These are phyloP conservation scores for Limnephilus auricula DNA, from an alignment of 2,888 invertebrate species.

Conservation along the genomic window DNA sequence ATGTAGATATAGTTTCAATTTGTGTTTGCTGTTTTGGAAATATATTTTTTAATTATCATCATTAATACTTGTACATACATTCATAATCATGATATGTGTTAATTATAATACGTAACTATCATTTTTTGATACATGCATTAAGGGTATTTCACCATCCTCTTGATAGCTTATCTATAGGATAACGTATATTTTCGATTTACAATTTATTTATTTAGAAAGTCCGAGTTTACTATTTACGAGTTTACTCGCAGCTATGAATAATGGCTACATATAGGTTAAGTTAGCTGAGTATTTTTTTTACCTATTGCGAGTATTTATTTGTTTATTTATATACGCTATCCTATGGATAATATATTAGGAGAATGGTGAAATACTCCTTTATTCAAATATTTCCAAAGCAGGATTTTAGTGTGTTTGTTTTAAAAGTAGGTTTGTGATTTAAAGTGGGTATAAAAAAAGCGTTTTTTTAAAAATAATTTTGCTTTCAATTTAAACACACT, in stretches of 20 bases:
- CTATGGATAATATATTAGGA: no score
- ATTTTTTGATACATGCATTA: not conserved
- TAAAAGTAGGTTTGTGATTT: not conserved
- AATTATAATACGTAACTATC: not conserved
- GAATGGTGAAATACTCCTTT: no score
- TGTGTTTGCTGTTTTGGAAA: conserved; percentile 18
- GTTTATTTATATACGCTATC: no score
- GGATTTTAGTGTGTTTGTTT: not conserved
- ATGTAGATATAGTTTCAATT: conserved; percentile 52
- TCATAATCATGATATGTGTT: not conserved
- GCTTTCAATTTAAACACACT: not conserved
- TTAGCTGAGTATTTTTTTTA: no score
- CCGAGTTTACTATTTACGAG: no score
- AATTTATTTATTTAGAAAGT: no score
- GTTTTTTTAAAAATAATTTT: not conserved
- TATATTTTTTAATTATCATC: not conserved
- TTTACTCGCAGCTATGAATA: no score
- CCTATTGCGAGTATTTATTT: no score
- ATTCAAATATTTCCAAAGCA: not conserved
- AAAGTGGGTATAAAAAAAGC: not conserved
- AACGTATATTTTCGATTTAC: no score
- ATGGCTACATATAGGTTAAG: no score
- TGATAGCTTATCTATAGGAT: no score
- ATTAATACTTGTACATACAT: not conserved
- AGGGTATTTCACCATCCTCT: no score